These are phyloP conservation scores for Lysiphlebus fabarum DNA, from an alignment of 1,140 invertebrate species.

Conservation along the genomic window DNA sequence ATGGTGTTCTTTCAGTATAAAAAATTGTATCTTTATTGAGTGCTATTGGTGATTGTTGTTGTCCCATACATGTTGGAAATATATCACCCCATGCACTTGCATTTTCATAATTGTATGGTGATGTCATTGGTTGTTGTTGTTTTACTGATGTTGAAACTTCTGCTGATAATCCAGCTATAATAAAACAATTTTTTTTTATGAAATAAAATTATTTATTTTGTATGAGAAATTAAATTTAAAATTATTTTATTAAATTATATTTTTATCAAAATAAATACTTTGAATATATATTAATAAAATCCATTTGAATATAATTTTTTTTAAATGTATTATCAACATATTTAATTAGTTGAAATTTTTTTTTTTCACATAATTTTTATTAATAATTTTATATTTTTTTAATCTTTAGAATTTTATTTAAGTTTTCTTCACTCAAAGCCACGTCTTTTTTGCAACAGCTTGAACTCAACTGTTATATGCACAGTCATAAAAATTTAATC, in stretches of 20 bases:
- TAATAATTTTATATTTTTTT: background rate
- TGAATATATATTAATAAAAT: no score
- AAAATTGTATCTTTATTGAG: conserved; percentile 25
- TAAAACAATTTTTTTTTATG: no score
- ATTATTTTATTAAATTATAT: no score
- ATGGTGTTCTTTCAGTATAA: conserved; percentile 42
- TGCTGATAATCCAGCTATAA: no score
- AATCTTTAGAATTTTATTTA: conserved; percentile 4
- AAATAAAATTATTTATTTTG: no score
- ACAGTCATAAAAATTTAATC: conserved; percentile 18
- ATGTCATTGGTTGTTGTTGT: no score
- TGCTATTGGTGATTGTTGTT: conserved; percentile 43
- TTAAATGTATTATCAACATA: no score
- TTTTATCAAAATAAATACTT: no score
- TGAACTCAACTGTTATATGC: conserved; percentile 6
- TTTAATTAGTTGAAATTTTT: background rate
- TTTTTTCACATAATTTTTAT: background rate
- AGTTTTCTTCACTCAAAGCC: conserved; percentile 2
- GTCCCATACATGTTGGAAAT: conserved; percentile 26
- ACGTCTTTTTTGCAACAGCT: conserved; percentile 3
- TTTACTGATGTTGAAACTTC: no score
- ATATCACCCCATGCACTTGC: conserved; percentile 24
- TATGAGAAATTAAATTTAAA: no score
- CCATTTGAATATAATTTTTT: no score
- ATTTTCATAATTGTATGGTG: conserved; percentile 15